A percentile compares a stretch with the other conserved stretches of the same genome.
phyloP scores from a whole-genome alignment of 2,888 invertebrate genomes.

The Scaptomyza caliginosa region DNA sequence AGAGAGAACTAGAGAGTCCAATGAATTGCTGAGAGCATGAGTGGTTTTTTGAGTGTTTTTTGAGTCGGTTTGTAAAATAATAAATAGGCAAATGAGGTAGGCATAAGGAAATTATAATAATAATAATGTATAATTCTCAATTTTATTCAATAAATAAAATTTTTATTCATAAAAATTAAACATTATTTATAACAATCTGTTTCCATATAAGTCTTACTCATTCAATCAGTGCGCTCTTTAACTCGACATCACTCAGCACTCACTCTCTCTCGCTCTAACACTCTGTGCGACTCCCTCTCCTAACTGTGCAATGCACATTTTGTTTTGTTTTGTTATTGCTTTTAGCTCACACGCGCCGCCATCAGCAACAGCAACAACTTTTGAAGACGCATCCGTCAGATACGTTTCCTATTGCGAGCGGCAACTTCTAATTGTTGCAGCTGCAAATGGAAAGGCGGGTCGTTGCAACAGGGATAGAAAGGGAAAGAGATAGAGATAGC shows the following conservation, averaged over 20 bases:
- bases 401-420: slow-evolving; percentile 58
- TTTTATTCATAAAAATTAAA: background rate
- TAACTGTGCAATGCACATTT: slow-evolving; percentile 20
- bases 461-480: background rate
- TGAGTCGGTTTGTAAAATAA: slow-evolving; percentile 22
- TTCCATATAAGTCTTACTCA: background rate
- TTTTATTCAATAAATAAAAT: background rate
- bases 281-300: background rate
- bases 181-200: background rate
- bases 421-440: slow-evolving; percentile 75
- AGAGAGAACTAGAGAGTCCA: too few relatives aligned
- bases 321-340: slow-evolving; percentile 34
- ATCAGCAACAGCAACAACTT: slow-evolving; percentile 22
- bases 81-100: background rate
- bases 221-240: slow-evolving; percentile 11
- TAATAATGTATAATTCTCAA: too few relatives aligned
- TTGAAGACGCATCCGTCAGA: slow-evolving; percentile 63
- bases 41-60: slow-evolving; percentile 35
- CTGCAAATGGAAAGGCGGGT: slow-evolving; percentile 46
- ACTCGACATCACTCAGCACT: slow-evolving; percentile 38
- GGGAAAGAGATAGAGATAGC: background rate
- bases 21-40: background rate
- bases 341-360: slow-evolving; percentile 62
- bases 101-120: too few relatives aligned
- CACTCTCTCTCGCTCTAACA: background rate